phyloP scores from a whole-genome alignment of 2,797 vertebrate species.

The Notolabrus celidotus region DNA sequence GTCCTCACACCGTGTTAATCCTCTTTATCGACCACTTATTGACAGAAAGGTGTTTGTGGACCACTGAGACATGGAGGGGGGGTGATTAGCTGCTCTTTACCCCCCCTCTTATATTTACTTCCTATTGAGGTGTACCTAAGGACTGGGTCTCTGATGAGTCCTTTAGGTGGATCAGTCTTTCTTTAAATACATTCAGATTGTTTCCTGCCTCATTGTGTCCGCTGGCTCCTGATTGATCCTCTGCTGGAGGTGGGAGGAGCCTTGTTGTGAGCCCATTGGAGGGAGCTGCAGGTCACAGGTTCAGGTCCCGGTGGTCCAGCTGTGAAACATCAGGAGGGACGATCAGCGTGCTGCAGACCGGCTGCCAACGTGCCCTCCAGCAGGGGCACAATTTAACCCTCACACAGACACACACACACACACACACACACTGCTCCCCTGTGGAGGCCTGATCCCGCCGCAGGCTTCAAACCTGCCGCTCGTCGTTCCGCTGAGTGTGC shows the following conservation, averaged over 20 bases:
- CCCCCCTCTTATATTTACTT: background rate
- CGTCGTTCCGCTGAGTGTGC: background rate
- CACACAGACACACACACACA: background rate
- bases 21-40: conserved; percentile 31
- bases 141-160: background rate
- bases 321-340: conserved; percentile 8
- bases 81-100: conserved; percentile 3
- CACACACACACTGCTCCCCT: background rate
- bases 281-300: conserved; percentile 7
- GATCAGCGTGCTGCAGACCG: background rate
- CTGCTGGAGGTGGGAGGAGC: conserved; percentile 11
- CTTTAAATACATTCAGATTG: background rate
- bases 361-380: conserved; percentile 12
- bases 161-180: conserved; percentile 1
- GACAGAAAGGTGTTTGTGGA: conserved; percentile 26
- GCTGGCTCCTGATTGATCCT: background rate
- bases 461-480: conserved; percentile 24
- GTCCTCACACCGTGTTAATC: conserved; percentile 57
- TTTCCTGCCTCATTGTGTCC: no score
- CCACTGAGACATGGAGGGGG: conserved; percentile 16
- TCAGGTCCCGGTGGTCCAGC: conserved; percentile 13
- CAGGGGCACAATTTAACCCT: no score
- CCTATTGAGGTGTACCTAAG: background rate
- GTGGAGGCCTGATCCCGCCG: background rate
- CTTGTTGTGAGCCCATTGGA: background rate